Evolutionary conservation across 2,888 invertebrate species (phyloP).

Genomic region (Mylabris sibirica): DNA sequence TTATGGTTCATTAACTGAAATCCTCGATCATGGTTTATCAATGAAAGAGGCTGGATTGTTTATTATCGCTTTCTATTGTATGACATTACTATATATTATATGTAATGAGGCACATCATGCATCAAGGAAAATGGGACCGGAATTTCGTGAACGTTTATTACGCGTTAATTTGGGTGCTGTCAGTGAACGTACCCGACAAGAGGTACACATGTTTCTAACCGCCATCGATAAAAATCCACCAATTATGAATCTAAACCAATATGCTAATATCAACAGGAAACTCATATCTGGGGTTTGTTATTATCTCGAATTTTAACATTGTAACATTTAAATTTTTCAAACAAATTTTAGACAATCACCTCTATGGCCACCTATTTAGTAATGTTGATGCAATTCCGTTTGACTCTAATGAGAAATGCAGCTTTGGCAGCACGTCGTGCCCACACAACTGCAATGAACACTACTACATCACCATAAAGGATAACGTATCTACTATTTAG

Average conservation of each 20-base stretch:
- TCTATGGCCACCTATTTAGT: slow-evolving; percentile 78
- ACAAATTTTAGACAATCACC: slow-evolving; percentile 67
- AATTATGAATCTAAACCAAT: slow-evolving; percentile 78
- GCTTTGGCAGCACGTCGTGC: slow-evolving; percentile 56
- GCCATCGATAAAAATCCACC: slow-evolving; percentile 79
- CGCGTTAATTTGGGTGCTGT: slow-evolving; percentile 73
- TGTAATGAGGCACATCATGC: slow-evolving; percentile 77
- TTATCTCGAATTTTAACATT: not conserved
- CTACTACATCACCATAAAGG: slow-evolving; percentile 28
- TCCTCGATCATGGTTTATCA: slow-evolving; percentile 74
- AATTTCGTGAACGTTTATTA: slow-evolving; percentile 68
- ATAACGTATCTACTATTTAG: slow-evolving; percentile 20
- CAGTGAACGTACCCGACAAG: slow-evolving; percentile 71
- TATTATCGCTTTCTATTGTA: slow-evolving; percentile 75
- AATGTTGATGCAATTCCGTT: slow-evolving; percentile 76
- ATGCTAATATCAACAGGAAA: slow-evolving; percentile 75
- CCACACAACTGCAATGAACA: slow-evolving; percentile 23
- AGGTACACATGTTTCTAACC: slow-evolving; percentile 77
- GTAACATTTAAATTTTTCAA: not conserved
- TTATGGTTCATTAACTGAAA: slow-evolving; percentile 75
- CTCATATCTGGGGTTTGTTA: slow-evolving; percentile 71
- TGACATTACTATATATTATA: slow-evolving; percentile 74
- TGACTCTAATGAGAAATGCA: slow-evolving; percentile 68
- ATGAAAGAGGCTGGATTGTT: slow-evolving; percentile 77
- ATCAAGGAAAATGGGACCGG: slow-evolving; percentile 64